Conservation (phyloP, 2,797 vertebrate genomes). For the Crocodylus rhombifer region DNA sequence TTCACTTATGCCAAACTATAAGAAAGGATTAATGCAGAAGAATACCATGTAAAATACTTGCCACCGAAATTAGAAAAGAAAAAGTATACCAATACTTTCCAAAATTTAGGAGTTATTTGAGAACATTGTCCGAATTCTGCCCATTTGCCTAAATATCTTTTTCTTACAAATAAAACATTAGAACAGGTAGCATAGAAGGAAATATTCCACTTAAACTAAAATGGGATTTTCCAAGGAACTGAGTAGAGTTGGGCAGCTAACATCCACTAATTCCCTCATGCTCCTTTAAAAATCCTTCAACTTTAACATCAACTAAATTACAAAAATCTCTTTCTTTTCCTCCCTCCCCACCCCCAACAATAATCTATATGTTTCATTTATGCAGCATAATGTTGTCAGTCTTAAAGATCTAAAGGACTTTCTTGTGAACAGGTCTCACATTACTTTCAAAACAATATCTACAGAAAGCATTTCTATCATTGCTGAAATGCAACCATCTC, state of each 20-base stretch:
- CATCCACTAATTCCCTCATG: neutral
- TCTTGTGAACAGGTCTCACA: neutral
- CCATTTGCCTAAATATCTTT: neutral
- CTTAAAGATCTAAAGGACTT: neutral
- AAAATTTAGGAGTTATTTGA: neutral
- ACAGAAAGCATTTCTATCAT: neutral
- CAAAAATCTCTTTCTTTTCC: neutral
- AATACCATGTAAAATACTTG: neutral
- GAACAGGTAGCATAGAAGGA: neutral
- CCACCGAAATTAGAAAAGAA: accelerated
- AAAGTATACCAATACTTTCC: neutral
- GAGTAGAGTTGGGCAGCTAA: neutral
- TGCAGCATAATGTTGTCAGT: neutral
- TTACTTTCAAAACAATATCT: neutral
- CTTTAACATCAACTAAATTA: neutral
- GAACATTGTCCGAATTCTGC: neutral
- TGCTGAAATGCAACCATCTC: neutral
- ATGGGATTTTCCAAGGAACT: neutral
- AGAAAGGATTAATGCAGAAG: neutral
- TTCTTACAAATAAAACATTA: neutral
- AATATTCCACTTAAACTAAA: neutral
- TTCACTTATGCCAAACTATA: neutral
- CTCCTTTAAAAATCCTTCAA: neutral
- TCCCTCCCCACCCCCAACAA: neutral
- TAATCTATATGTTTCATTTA: neutral